phyloP scores from a whole-genome alignment of 2,797 vertebrate species.

The Lepus townsendii region DNA sequence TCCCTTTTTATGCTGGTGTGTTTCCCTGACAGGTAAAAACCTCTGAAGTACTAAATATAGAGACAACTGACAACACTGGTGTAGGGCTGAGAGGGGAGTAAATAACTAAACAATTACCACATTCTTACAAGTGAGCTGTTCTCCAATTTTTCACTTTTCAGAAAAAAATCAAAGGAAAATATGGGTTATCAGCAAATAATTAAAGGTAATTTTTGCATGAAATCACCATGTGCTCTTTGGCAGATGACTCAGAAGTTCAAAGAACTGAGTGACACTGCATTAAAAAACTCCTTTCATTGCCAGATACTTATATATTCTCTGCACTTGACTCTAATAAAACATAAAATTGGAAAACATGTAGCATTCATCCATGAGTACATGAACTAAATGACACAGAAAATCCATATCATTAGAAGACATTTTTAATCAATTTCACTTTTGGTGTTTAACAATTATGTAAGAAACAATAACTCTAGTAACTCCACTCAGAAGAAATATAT shows the following conservation, averaged over 20 bases:
- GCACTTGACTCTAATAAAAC: not conserved
- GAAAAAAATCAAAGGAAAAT: conserved; percentile 11
- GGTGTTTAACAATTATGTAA: conserved; percentile 36
- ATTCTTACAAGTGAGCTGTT: conserved; percentile 16
- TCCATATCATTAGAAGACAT: not conserved
- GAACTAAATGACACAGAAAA: not conserved
- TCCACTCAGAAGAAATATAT: not conserved
- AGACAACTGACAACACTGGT: not conserved
- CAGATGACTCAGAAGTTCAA: conserved; percentile 30
- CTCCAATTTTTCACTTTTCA: conserved; percentile 35
- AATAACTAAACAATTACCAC: not conserved
- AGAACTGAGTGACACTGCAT: not conserved
- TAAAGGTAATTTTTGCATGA: conserved; percentile 62
- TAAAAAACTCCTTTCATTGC: conserved; percentile 43
- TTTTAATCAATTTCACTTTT: conserved; percentile 39
- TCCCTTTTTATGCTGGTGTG: not conserved
- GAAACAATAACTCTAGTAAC: not conserved
- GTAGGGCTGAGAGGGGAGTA: not conserved
- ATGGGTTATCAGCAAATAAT: conserved; percentile 6
- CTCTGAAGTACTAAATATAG: not conserved
- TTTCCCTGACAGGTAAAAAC: conserved; percentile 35
- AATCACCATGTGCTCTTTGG: conserved; percentile 19
- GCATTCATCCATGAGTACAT: not conserved
- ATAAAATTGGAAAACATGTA: not conserved
- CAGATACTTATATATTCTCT: conserved; percentile 11